A percentile compares a stretch with the other conserved stretches of the same genome.
phyloP scores from a whole-genome alignment of 2,888 invertebrate species.

The Cephus runcator region DNA sequence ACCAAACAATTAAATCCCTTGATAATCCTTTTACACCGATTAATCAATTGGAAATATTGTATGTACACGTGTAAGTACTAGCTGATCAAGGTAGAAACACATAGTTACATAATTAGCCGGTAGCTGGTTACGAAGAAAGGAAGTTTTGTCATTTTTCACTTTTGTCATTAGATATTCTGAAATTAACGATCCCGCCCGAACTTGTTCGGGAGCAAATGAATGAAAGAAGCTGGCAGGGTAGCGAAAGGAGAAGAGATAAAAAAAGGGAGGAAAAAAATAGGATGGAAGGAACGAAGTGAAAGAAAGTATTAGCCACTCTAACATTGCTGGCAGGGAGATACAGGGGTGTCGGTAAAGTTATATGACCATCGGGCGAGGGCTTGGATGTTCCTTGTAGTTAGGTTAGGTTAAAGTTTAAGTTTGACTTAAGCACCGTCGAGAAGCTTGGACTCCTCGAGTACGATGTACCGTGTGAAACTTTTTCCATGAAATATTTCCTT shows the following conservation, averaged over 20 bases:
- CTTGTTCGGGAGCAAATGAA: not conserved
- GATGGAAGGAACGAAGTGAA: not conserved
- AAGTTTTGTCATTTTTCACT: constrained; percentile 9
- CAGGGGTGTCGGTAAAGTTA: not conserved
- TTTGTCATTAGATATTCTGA: constrained; percentile 11
- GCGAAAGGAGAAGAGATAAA: not conserved
- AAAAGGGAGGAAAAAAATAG: not conserved
- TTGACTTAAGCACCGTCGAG: not conserved
- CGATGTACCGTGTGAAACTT: not conserved
- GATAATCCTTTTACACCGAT: not conserved
- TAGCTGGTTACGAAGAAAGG: not conserved
- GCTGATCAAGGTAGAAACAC: not conserved
- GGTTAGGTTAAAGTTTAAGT: constrained; percentile 3
- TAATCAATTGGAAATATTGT: not conserved
- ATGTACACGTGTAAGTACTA: not conserved
- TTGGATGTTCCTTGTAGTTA: not conserved
- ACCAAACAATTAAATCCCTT: not conserved
- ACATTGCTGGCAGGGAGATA: not conserved
- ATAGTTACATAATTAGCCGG: not conserved
- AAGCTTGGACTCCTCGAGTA: not conserved
- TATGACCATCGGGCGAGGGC: not conserved
- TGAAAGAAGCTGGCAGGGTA: not conserved
- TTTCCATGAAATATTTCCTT: not conserved
- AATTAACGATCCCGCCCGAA: constrained; percentile 7
- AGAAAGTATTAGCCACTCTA: not conserved